A percentile compares a stretch with the other conserved stretches of the same genome.
phyloP scores from a whole-genome alignment of 2,113 vertebrate genomes.

The Ranitomeya variabilis region DNA sequence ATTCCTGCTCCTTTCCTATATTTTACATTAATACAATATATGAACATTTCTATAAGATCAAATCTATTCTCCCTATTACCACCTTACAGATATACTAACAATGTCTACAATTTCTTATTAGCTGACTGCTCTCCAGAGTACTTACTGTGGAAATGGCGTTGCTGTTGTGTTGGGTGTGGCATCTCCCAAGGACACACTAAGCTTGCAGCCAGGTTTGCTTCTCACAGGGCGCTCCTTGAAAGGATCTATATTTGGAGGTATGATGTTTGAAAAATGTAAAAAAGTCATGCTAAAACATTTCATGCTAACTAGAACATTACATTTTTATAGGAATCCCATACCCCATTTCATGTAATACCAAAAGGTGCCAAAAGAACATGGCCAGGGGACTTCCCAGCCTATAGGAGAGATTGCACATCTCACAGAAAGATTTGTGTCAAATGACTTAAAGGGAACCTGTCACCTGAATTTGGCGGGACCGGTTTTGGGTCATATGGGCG shows the following conservation, averaged over 20 bases:
- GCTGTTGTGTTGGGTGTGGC: slow-evolving; percentile 51
- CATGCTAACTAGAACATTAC: too few relatives aligned
- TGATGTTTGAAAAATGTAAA: background rate
- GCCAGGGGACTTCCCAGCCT: too few relatives aligned
- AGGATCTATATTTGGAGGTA: slow-evolving; percentile 61
- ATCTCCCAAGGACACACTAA: background rate
- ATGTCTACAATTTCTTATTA: slow-evolving; percentile 42
- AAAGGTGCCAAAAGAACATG: too few relatives aligned
- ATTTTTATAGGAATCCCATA: too few relatives aligned
- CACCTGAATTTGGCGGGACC: too few relatives aligned
- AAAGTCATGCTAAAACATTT: too few relatives aligned
- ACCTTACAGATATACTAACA: background rate
- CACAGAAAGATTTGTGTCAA: too few relatives aligned
- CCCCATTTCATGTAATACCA: too few relatives aligned
- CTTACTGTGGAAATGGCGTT: slow-evolving; percentile 58
- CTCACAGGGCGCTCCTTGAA: slow-evolving; percentile 62
- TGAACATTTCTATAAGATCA: background rate
- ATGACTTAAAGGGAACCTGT: too few relatives aligned
- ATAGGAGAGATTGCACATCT: too few relatives aligned
- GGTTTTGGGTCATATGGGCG: too few relatives aligned
- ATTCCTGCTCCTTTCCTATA: background rate
- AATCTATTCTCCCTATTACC: background rate
- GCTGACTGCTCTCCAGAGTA: slow-evolving; percentile 64
- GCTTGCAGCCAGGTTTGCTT: slow-evolving; percentile 57
- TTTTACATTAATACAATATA: background rate